phyloP scores from a whole-genome alignment of 1,140 invertebrate genomes.

The Ceratitis capitata region DNA sequence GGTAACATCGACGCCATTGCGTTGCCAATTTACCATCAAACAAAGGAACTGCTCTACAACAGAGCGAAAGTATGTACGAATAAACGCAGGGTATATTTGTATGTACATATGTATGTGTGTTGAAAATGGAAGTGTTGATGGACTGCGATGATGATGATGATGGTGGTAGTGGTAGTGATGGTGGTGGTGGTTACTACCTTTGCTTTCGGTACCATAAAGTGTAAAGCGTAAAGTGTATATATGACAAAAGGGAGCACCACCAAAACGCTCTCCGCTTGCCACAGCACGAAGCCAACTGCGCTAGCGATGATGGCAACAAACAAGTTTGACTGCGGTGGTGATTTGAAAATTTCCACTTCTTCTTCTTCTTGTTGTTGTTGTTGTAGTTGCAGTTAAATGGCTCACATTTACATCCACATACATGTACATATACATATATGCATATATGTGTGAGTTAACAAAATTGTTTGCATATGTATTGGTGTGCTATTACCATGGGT shows the following conservation, averaged over 20 bases:
- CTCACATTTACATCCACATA: background rate
- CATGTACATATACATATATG: no score
- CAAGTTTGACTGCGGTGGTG: slow-evolving; percentile 28
- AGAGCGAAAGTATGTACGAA: background rate
- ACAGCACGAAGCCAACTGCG: background rate
- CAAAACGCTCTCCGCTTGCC: background rate
- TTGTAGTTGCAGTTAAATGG: slow-evolving; percentile 6
- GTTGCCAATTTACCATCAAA: background rate
- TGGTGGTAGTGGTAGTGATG: background rate
- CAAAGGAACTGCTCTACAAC: background rate
- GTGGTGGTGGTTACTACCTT: background rate
- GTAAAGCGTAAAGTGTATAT: background rate
- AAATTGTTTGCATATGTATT: background rate
- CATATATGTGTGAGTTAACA: background rate
- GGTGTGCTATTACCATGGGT: background rate
- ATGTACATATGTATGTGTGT: background rate
- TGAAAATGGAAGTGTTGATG: background rate
- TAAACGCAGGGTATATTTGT: no score
- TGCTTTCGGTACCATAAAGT: no score
- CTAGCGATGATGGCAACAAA: background rate
- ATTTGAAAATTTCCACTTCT: no score
- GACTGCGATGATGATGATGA: no score
- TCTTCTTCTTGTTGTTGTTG: background rate
- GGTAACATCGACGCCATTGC: background rate
- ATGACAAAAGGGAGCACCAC: background rate